These are phyloP conservation scores for Achroia grisella DNA, from an alignment of 1,140 invertebrate species.

Conservation along the genomic window DNA sequence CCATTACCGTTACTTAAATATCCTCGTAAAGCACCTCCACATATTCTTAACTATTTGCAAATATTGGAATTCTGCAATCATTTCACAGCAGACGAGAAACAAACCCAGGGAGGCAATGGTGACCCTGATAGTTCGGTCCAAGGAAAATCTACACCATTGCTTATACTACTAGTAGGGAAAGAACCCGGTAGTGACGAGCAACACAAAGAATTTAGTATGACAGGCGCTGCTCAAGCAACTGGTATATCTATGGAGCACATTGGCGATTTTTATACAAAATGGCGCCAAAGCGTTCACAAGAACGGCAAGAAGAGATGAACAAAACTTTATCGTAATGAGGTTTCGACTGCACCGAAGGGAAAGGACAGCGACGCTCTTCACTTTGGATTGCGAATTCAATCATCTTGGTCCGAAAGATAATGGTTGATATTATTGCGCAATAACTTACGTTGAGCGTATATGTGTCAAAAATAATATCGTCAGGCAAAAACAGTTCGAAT, in stretches of 20 bases:
- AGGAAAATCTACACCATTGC: slow-evolving; percentile 39
- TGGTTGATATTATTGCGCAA: slow-evolving; percentile 1
- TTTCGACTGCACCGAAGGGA: slow-evolving; percentile 36
- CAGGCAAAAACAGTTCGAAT: too few species aligned
- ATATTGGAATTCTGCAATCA: slow-evolving; percentile 71
- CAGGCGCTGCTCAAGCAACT: slow-evolving; percentile 52
- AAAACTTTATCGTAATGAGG: slow-evolving; percentile 15
- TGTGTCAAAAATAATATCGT: too few species aligned
- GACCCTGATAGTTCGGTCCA: slow-evolving; percentile 41
- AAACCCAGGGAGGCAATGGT: slow-evolving; percentile 44
- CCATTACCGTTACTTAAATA: slow-evolving; percentile 84
- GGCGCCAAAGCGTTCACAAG: slow-evolving; percentile 57
- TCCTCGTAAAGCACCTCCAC: slow-evolving; percentile 73
- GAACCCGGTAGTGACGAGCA: slow-evolving; percentile 45
- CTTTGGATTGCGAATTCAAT: slow-evolving; percentile 16
- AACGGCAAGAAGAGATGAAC: slow-evolving; percentile 69
- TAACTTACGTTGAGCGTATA: too few species aligned
- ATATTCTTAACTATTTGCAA: slow-evolving; percentile 62
- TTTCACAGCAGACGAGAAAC: slow-evolving; percentile 53
- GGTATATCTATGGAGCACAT: slow-evolving; percentile 62
- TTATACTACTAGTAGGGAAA: slow-evolving; percentile 58
- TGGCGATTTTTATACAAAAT: slow-evolving; percentile 62
- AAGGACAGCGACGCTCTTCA: slow-evolving; percentile 13
- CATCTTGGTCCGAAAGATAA: slow-evolving; percentile 12
- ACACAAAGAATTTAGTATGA: slow-evolving; percentile 60